Conservation (phyloP, 2,888 invertebrate species). For the Leptarthrus brevirostris region DNA sequence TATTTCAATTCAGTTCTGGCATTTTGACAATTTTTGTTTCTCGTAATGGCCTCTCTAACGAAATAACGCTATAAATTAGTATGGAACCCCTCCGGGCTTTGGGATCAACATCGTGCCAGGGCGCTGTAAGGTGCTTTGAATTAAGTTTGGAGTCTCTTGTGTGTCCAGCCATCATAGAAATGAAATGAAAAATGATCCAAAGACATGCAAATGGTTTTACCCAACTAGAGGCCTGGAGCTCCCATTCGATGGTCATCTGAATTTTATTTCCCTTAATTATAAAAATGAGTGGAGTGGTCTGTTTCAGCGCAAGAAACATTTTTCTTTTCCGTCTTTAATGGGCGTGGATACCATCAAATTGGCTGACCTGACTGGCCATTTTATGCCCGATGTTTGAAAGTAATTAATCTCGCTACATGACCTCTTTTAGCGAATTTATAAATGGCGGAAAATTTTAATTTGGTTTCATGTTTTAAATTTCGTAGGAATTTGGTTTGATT, state of each 20-base stretch:
- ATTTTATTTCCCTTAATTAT: constrained; percentile 37
- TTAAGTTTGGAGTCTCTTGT: background rate
- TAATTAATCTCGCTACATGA: constrained; percentile 42
- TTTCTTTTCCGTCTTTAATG: constrained; percentile 11
- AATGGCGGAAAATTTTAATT: constrained; percentile 34
- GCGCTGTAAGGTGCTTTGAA: background rate
- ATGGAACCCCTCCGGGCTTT: constrained; percentile 12
- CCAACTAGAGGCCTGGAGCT: background rate
- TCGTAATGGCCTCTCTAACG: background rate
- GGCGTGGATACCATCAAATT: constrained; percentile 43
- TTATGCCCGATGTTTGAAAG: constrained; percentile 9
- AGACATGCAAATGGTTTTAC: constrained; percentile 45
- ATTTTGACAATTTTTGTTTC: constrained; percentile 47
- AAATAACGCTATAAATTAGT: constrained; percentile 19
- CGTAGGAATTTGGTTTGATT: too few relatives aligned
- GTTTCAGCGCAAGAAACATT: constrained; percentile 26
- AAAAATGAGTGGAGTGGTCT: constrained; percentile 26
- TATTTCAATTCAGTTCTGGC: constrained; percentile 47
- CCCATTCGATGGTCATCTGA: constrained; percentile 31
- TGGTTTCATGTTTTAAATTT: constrained; percentile 14
- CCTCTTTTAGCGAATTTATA: constrained; percentile 35
- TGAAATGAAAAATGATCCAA: constrained; percentile 37
- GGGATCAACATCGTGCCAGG: background rate
- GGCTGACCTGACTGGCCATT: constrained; percentile 33
- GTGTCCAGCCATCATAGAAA: constrained; percentile 7